phyloP scores from a whole-genome alignment of 2,797 vertebrate genomes.

The Tokudaia muenninki region DNA sequence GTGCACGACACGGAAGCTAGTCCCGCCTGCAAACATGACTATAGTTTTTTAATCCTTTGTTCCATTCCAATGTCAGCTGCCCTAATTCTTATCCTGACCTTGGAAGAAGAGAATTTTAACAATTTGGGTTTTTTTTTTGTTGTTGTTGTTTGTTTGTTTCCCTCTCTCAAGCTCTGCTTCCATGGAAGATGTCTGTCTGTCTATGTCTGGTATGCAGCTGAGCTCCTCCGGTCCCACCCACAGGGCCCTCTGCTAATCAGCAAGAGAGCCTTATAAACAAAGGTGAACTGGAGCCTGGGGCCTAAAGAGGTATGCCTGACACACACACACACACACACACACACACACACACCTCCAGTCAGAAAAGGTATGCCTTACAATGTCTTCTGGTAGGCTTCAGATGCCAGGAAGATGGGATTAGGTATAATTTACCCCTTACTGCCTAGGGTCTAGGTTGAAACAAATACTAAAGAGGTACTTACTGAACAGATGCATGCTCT shows the following conservation, averaged over 20 bases:
- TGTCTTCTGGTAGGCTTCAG: background rate
- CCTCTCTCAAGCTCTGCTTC: conserved; percentile 66
- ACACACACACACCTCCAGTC: background rate
- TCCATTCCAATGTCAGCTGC: conserved; percentile 42
- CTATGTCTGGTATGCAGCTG: conserved; percentile 65
- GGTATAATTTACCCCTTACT: background rate
- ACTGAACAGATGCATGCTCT: background rate
- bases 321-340: background rate
- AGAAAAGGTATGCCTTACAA: conserved; percentile 5
- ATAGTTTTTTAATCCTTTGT: conserved; percentile 55
- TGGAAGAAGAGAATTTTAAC: conserved; percentile 78
- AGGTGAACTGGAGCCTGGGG: background rate
- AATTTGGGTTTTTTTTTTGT: conserved; percentile 39
- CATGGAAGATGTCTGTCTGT: conserved; percentile 60
- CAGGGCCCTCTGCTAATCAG: conserved; percentile 75
- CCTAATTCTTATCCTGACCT: conserved; percentile 74
- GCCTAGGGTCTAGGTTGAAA: background rate
- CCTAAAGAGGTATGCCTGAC: background rate
- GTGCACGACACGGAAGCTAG: background rate
- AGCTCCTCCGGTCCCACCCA: conserved; percentile 27
- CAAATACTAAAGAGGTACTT: background rate
- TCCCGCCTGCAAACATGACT: background rate
- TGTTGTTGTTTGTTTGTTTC: no score
- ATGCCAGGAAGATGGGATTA: background rate
- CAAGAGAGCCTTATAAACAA: background rate